Percentiles rank a stretch among this genome's conserved stretches.
These are phyloP conservation scores for Drosophila parabipectinata DNA, from an alignment of 1,140 invertebrate species.

Conservation along the genomic window DNA sequence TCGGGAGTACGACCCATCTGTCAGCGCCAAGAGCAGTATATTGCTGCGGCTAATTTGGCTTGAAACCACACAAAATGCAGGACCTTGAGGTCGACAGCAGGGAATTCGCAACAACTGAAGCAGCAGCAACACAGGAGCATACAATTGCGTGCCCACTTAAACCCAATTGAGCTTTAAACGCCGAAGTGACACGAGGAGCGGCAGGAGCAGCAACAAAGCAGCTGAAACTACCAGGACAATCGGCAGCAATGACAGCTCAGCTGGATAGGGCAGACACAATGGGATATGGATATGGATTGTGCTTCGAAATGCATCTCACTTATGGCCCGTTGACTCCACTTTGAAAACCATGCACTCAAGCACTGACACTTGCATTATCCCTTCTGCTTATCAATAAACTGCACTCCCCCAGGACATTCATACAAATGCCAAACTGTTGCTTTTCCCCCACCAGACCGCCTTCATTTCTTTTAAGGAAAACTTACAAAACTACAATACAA, in stretches of 20 bases:
- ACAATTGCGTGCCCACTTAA: conserved; percentile 65
- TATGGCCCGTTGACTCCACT: conserved; percentile 48
- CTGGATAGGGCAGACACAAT: conserved; percentile 53
- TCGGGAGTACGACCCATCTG: conserved; percentile 43
- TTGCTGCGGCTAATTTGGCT: conserved; percentile 56
- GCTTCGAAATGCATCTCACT: conserved; percentile 56
- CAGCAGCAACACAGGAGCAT: neutral
- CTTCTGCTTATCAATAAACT: conserved; percentile 59
- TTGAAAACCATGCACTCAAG: conserved; percentile 41
- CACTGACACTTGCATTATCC: conserved; percentile 51
- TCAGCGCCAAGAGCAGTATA: conserved; percentile 17
- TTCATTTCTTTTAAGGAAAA: neutral
- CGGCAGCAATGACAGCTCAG: conserved; percentile 39
- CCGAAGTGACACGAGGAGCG: conserved; percentile 25
- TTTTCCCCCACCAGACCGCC: neutral
- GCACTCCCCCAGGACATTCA: conserved; percentile 11
- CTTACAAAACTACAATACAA: conserved; percentile 30
- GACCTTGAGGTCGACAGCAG: conserved; percentile 6
- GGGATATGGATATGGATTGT: conserved; percentile 39
- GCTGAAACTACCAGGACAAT: conserved; percentile 33
- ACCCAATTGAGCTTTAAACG: conserved; percentile 75
- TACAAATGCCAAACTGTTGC: conserved; percentile 63
- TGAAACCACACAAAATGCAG: conserved; percentile 40
- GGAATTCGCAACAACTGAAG: neutral
- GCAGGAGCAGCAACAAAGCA: conserved; percentile 19